phyloP scores from a whole-genome alignment of 2,888 invertebrate species.

The Epirrhoe tristata region DNA sequence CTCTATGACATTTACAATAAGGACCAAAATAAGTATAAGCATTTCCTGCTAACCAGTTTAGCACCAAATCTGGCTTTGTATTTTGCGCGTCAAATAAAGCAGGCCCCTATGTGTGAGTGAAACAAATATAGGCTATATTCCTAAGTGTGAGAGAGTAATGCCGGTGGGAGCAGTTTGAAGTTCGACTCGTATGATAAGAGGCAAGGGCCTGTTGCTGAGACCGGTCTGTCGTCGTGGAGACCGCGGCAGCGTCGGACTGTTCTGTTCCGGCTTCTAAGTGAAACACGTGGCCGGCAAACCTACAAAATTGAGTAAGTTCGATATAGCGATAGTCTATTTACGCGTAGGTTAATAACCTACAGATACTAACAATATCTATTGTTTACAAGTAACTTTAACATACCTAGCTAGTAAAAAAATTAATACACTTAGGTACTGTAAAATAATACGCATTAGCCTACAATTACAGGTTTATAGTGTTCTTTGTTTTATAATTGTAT shows the following conservation, averaged over 20 bases:
- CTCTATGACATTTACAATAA: slow-evolving; percentile 20
- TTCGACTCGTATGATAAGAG: slow-evolving; percentile 57
- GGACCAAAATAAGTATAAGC: slow-evolving; percentile 23
- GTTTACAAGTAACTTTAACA: neutral
- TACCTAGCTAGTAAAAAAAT: neutral
- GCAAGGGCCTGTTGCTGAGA: slow-evolving; percentile 30
- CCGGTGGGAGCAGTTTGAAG: slow-evolving; percentile 48
- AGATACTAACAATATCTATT: neutral
- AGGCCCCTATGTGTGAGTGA: slow-evolving; percentile 44
- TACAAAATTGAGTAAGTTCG: slow-evolving; percentile 67
- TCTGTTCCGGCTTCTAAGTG: slow-evolving; percentile 48
- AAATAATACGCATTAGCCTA: no score
- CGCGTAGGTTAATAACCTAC: slow-evolving; percentile 29
- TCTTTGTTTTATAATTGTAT: neutral
- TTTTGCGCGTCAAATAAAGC: slow-evolving; percentile 30
- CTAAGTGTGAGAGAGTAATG: slow-evolving; percentile 48
- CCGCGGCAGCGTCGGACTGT: slow-evolving; percentile 71
- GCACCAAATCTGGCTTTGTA: slow-evolving; percentile 21
- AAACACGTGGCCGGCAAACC: slow-evolving; percentile 78
- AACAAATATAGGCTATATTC: slow-evolving; percentile 41
- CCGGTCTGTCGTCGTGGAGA: slow-evolving; percentile 75
- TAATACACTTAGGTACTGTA: no score
- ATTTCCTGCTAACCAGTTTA: slow-evolving; percentile 25
- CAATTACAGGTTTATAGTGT: no score
- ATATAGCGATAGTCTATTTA: slow-evolving; percentile 37